Conservation (phyloP, 2,113 vertebrate genomes). For the Diadophis punctatus region DNA sequence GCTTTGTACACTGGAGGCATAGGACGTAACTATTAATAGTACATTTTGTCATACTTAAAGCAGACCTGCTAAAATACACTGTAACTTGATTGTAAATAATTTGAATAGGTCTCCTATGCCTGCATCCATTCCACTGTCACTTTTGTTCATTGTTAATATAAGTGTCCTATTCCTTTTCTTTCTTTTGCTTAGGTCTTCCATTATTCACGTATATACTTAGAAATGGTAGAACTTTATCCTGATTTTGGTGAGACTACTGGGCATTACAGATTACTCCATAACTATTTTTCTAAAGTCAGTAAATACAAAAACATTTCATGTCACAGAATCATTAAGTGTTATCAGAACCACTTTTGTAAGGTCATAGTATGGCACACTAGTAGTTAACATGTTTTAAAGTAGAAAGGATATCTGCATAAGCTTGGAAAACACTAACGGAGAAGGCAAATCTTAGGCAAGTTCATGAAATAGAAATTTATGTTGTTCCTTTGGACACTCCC, state of each 20-base stretch:
- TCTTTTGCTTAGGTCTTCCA: not conserved
- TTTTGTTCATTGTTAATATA: not conserved
- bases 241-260: not conserved
- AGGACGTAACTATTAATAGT: too few relatives aligned
- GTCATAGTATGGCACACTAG: not conserved
- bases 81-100: not conserved
- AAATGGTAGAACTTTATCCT: not conserved
- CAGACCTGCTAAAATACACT: not conserved
- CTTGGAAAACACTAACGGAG: not conserved
- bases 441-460: not conserved
- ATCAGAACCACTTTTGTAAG: not conserved
- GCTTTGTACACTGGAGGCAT: not conserved
- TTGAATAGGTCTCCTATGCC: not conserved
- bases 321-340: not conserved
- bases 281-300: not conserved
- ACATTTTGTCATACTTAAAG: not conserved
- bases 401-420: not conserved
- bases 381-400: not conserved
- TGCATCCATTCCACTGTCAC: not conserved
- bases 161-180: not conserved
- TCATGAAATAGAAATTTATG: not conserved
- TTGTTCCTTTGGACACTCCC: not conserved
- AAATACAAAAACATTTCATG: not conserved
- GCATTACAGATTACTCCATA: not conserved
- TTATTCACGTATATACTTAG: not conserved